Evolutionary conservation across 1,140 invertebrate species (phyloP).

Genomic region (Aethina tumida): DNA sequence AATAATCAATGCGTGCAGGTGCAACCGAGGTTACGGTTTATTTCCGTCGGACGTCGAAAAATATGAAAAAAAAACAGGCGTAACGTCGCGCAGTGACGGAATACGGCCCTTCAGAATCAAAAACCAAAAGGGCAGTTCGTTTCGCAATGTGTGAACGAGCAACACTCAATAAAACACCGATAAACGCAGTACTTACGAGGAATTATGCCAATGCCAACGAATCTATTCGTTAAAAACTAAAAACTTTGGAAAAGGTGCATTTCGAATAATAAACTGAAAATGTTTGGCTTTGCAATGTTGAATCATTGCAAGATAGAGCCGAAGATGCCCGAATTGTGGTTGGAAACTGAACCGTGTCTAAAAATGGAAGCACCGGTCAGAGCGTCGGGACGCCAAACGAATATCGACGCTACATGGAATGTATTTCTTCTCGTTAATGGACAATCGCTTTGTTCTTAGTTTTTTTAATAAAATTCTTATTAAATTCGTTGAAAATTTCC

Average conservation of each 20-base stretch:
- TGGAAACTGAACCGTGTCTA: conserved; percentile 20
- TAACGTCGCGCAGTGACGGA: too few species aligned
- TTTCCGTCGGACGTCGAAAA: too few species aligned
- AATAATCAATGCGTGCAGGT: too few species aligned
- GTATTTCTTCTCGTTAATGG: conserved; percentile 5
- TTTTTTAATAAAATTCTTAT: too few species aligned
- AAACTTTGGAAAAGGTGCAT: conserved; percentile 24
- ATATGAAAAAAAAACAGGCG: too few species aligned
- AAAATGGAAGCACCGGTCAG: conserved; percentile 23
- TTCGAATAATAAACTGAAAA: conserved; percentile 24
- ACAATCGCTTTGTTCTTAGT: too few species aligned
- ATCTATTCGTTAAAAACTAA: conserved; percentile 23
- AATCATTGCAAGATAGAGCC: conserved; percentile 16
- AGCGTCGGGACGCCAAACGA: conserved; percentile 13
- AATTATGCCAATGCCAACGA: conserved; percentile 30
- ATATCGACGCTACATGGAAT: conserved; percentile 23
- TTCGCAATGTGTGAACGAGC: conserved; percentile 1
- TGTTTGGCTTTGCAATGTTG: conserved; percentile 21
- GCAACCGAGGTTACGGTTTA: too few species aligned
- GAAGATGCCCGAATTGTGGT: conserved; percentile 21
- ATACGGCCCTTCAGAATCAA: too few species aligned
- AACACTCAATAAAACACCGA: background rate
- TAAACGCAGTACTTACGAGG: conserved; percentile 19
- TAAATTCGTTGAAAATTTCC: too few species aligned
- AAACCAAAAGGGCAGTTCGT: too few species aligned